Percentiles rank a stretch among this genome's conserved stretches.
Evolutionary conservation across 2,113 vertebrate species (phyloP).

Genomic region (Trogon melanurus): DNA sequence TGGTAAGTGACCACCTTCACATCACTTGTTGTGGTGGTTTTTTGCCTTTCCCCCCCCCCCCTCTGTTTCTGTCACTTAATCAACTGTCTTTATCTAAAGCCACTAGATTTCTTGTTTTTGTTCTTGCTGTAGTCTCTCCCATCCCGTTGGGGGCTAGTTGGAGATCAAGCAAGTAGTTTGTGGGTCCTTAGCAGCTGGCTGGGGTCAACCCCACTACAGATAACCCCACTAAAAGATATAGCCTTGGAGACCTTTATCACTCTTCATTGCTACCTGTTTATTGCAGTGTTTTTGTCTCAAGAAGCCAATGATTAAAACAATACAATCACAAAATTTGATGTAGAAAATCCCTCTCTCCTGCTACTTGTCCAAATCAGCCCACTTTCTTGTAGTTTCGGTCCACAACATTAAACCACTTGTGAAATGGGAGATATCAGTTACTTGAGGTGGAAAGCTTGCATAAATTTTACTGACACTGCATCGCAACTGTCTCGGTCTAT

Average conservation of each 20-base stretch:
- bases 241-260: not conserved
- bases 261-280: not conserved
- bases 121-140: not conserved
- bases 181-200: not conserved
- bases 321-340: not conserved
- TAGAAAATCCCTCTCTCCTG: not conserved
- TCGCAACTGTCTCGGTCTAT: constrained; percentile 30
- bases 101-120: not conserved
- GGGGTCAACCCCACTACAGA: not conserved
- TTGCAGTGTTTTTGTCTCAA: not conserved
- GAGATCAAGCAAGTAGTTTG: not conserved
- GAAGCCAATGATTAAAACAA: not conserved
- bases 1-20: not conserved
- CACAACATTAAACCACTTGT: not conserved
- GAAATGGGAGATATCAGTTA: not conserved
- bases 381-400: not conserved
- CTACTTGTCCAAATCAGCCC: not conserved
- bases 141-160: accelerated
- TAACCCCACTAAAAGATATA: not conserved
- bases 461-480: not conserved
- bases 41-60: not conserved
- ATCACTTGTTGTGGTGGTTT: too few relatives aligned
- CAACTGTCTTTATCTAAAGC: not conserved
- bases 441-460: not conserved
- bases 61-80: not conserved